Base-by-base conservation (phyloP, 2,113 vertebrate genomes). In the Columbina picui region DNA sequence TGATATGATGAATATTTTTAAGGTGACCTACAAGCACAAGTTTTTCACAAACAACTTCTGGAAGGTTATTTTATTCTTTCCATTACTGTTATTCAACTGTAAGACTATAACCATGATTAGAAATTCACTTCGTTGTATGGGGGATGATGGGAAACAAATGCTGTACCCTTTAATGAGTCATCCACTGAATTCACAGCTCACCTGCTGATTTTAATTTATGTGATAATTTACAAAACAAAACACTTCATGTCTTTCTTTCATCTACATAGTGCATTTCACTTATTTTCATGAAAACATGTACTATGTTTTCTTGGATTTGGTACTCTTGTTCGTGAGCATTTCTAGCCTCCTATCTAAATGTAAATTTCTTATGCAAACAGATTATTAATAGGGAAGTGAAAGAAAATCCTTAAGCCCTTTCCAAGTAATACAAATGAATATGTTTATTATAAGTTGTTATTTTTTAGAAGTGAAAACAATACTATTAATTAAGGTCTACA, bases 171-270 rank as follows among this genome's bases (percentile, higher is more conserved):
- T 56, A 63, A 78, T 41, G 52, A 87, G 8, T 69, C 22, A 84
- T 15, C 6, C 49, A 68, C 16, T 94, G 60, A 91, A 94, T 47
- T 84, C 30, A 88, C 41, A 87, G 41, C 30, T 87, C 29, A 89
- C 59, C 23, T 90, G 76, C 56, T 79, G 49, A 22, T 80, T 91
- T 88, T 88, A 90, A 91, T 87, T 90, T 93, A 83, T 36, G 70
- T 29, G 14, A 52, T 65, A 74, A 86, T 90, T 92, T 82, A 68
- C 10, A 71, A 82, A 94, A 57, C 34, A 92, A 91, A 94, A 49
- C 39, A 94, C 55, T 64, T 52, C 7, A 32, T 47, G 14, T 50
- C 18, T 45, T 43, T 43, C 34, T 61, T 94, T 91, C 29, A 75
- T 50, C 38, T 75, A 30, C 34, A 61, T 13, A 74, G 29, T 56